These are phyloP conservation scores for Cephus spinipes DNA, from an alignment of 2,888 invertebrate species.

Conservation along the genomic window DNA sequence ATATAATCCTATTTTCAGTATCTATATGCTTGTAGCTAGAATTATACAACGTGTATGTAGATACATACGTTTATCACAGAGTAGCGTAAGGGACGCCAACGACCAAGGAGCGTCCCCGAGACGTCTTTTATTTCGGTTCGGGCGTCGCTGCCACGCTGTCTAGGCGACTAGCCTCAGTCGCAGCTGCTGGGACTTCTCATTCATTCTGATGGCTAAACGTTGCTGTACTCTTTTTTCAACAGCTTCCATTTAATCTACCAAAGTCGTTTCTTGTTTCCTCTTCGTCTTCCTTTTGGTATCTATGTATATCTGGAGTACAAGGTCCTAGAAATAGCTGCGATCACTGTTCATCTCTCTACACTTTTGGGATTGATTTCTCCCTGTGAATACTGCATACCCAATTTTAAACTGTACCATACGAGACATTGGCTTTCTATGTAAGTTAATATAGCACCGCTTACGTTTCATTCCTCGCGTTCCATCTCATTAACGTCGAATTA, in stretches of 20 bases:
- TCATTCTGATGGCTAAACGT: background rate
- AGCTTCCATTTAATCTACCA: background rate
- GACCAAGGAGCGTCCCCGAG: constrained; percentile 7
- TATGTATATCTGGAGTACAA: background rate
- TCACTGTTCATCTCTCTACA: background rate
- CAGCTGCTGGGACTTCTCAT: constrained; percentile 18
- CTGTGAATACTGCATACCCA: background rate
- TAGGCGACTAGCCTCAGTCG: constrained; percentile 37
- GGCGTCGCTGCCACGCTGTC: constrained; percentile 59
- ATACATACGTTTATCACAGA: background rate
- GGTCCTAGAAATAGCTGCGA: background rate
- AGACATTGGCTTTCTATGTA: background rate
- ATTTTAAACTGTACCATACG: background rate
- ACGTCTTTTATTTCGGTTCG: constrained; percentile 45
- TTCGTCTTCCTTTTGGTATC: constrained; percentile 3
- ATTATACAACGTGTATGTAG: background rate
- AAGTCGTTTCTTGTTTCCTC: constrained; percentile 10
- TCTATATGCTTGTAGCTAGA: background rate
- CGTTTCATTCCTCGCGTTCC: background rate
- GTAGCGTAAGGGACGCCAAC: background rate
- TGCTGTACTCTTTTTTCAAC: background rate
- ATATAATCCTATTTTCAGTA: background rate
- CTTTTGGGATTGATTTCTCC: background rate
- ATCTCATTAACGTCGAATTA: background rate
- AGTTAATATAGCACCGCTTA: background rate